Percentiles rank a stretch among this genome's conserved stretches.
Evolutionary conservation across 2,888 invertebrate genomes (phyloP).

Genomic region (Eugnorisma glareosa): DNA sequence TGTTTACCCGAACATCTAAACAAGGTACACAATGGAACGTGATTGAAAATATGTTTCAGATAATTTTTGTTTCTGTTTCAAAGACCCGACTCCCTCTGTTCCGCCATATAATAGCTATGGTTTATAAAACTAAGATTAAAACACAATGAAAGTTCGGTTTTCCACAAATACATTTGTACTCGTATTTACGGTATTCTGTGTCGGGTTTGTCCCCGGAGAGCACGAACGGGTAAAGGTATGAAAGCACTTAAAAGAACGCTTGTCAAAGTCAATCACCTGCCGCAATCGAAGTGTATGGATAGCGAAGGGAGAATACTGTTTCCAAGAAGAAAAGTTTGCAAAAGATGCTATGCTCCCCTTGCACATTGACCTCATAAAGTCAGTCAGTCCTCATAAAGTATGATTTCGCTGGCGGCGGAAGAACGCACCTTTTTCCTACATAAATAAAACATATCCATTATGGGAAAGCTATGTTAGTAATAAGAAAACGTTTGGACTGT

Average conservation of each 20-base stretch:
- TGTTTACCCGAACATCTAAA: slow-evolving; percentile 46
- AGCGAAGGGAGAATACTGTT: background rate
- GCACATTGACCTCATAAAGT: background rate
- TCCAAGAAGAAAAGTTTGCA: background rate
- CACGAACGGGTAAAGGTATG: slow-evolving; percentile 13
- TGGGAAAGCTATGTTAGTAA: background rate
- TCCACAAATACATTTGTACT: background rate
- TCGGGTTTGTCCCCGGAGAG: slow-evolving; percentile 7
- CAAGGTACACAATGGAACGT: slow-evolving; percentile 62
- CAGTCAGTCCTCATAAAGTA: background rate
- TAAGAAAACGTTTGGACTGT: background rate
- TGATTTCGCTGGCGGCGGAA: too few species aligned
- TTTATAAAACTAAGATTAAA: slow-evolving; percentile 2
- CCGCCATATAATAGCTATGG: background rate
- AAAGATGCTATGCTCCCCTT: background rate
- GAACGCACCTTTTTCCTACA: background rate
- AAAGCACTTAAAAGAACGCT: slow-evolving; percentile 48
- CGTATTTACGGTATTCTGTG: background rate
- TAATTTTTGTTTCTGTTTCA: slow-evolving; percentile 34
- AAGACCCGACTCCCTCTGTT: background rate
- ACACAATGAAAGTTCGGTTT: background rate
- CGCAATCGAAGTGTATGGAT: background rate
- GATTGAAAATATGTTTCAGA: slow-evolving; percentile 56
- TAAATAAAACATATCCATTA: background rate
- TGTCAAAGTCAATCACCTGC: slow-evolving; percentile 48